Evolutionary conservation across 2,797 vertebrate species (phyloP).

Genomic region (Nothura maculosa): DNA sequence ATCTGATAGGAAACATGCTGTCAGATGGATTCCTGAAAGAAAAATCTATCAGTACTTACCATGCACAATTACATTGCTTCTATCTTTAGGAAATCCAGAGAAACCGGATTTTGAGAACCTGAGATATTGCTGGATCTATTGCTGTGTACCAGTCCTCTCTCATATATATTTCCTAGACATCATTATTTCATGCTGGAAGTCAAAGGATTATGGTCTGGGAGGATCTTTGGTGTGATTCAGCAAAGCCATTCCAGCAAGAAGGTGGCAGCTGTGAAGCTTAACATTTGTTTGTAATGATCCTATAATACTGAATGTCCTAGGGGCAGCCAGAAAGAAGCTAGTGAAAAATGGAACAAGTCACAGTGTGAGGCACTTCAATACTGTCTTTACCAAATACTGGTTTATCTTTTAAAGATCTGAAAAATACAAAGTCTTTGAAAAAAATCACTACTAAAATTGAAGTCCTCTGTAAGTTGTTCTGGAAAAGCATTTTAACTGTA

Average conservation of each 20-base stretch:
- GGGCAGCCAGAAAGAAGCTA: neutral
- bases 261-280: neutral
- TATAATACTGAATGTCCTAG: neutral
- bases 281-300: neutral
- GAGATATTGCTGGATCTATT: neutral
- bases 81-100: neutral
- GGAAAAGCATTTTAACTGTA: slow-evolving; percentile 9
- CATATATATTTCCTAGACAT: neutral
- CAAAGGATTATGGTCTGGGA: neutral
- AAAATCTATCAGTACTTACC: neutral
- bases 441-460: neutral
- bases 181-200: neutral
- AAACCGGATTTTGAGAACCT: neutral
- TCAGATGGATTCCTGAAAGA: neutral
- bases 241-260: neutral
- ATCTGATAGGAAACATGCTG: neutral
- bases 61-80: neutral
- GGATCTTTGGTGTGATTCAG: neutral
- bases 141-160: neutral
- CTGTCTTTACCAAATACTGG: slow-evolving; percentile 23
- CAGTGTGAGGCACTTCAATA: slow-evolving; percentile 34
- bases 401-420: slow-evolving; percentile 29
- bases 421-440: slow-evolving; percentile 15
- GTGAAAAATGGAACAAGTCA: slow-evolving; percentile 57
- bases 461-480: neutral